Base-by-base conservation (phyloP, 2,113 vertebrate genomes). In the Charadrius vociferus region DNA sequence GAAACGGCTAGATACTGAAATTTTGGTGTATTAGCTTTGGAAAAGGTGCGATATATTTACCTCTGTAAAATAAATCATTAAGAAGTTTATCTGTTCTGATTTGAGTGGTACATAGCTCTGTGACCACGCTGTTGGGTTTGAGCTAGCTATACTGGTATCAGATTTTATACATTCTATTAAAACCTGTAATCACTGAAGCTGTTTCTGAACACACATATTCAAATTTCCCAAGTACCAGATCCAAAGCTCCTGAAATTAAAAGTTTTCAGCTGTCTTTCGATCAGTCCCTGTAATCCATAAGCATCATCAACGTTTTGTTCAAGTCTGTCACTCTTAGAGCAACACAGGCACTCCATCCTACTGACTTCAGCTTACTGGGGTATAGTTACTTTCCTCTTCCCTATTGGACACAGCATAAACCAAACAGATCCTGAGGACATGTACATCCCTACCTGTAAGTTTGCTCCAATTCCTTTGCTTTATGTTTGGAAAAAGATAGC, bases 371-470 rank as follows among this genome's bases (percentile, higher is more conserved):
- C 9, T 61, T 34, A 3, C 32, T 27, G 26, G 1, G 9, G 9
- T 14, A 20, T 3, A 24, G 5, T 3, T 45, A 34, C 47, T 15
- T n/a, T n/a, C 23, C 50, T 68, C 39, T 43, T 26, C 0, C 5
- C 43, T 77, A 8, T 0, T 21, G 39, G 15, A 17, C 9, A 21
- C 5, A 58, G 34, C 24, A 72, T 1, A 34, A 88, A 39, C 8
- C 11, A 2, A 1, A 19, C 1, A 21, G 56, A 36, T 17, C n/a
- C 37, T 56, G 15, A 16, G 23, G 24, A 20, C 6, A 3, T 0
- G 2, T 5, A 9, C n/a, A 20, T 9, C 27, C 11, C 36, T 9
- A 4, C 26, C 12, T 7, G 2, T 8, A 34, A 5, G 2, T 56
- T 24, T n/a, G 8, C 13, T 71, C 15, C 15, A 32, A 1, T 26